Conservation (phyloP, 2,113 vertebrate species). For the Pardalotus punctatus region DNA sequence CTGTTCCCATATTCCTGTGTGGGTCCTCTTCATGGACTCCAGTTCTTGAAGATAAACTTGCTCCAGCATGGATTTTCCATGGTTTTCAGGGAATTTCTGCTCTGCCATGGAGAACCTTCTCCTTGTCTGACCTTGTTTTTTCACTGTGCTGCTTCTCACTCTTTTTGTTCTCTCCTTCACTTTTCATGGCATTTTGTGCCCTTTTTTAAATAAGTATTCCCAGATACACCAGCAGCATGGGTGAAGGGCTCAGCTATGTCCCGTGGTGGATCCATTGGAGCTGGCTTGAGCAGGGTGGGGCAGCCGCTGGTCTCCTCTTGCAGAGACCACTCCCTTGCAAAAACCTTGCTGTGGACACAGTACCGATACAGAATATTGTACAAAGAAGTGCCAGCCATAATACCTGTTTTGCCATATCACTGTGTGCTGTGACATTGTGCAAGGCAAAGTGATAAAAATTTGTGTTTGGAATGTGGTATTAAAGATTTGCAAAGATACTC, state of each 20-base stretch:
- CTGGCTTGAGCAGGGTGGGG: neutral
- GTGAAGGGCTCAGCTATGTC: neutral
- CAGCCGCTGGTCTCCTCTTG: neutral
- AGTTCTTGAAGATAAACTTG: neutral
- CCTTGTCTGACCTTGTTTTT: neutral
- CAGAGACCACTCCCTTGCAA: neutral
- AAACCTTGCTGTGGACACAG: neutral
- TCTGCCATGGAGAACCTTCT: neutral
- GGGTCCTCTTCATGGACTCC: neutral
- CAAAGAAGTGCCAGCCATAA: neutral
- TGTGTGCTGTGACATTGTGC: neutral
- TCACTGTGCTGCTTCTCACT: neutral
- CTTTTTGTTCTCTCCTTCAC: neutral
- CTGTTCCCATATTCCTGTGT: neutral
- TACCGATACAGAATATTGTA: neutral
- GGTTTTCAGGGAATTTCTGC: neutral
- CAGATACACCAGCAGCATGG: neutral
- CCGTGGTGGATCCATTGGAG: neutral
- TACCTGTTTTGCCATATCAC: neutral
- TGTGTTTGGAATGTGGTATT: neutral
- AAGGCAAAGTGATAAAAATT: neutral
- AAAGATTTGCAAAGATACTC: neutral
- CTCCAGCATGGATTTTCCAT: neutral
- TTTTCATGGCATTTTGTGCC: neutral
- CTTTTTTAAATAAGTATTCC: neutral